Base-by-base conservation (phyloP, 2,797 vertebrate genomes). In the Rhadinocentrus ornatus region DNA sequence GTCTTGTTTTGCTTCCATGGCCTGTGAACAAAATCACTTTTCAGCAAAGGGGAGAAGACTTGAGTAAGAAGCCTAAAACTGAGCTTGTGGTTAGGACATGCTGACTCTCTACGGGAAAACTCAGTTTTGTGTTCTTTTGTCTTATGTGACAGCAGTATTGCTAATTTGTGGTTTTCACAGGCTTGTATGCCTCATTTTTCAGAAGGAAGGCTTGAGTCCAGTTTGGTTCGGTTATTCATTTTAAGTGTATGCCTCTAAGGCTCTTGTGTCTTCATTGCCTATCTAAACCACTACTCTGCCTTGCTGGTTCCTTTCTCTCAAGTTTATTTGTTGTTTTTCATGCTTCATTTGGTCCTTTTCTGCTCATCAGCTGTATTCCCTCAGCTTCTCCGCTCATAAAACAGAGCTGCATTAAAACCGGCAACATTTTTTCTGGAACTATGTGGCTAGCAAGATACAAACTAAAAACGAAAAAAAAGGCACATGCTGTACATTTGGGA, bases 341-440 rank as follows among this genome's bases (percentile, higher is more conserved):
- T 69, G 63, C 64, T 64, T 80, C 62, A 63, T 66, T 82, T 0
- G 27, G 24, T 44, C 64, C 61, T 35, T 18, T 72, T 64, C 57
- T 5, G 24, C 54, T 32, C 41, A 67, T 60, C 26, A 4, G 54
- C 63, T 79, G 12, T 52, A 20, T 52, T 48, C 66, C 61, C 62
- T 46, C 67, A 50, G 52, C 77, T 68, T 59, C 37, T 63, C 39
- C 18, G 3, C 71, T 75, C 58, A 64, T 71, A 73, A 69, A 75
- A 58, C 50, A 53, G 18, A 3, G 52, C 22, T 48, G 26, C 32
- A 34, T n/a, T 20, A 6, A 56, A 63, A 52, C 60, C 31, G 37
- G 37, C 37, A 39, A 12, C 13, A 39, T 3, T 27, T 16, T 56
- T 69, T 74, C 13, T 29, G 3, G 24, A n/a, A 12, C 2, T 65